Conservation (phyloP, 2,113 vertebrate species). For the Labeo catla region DNA sequence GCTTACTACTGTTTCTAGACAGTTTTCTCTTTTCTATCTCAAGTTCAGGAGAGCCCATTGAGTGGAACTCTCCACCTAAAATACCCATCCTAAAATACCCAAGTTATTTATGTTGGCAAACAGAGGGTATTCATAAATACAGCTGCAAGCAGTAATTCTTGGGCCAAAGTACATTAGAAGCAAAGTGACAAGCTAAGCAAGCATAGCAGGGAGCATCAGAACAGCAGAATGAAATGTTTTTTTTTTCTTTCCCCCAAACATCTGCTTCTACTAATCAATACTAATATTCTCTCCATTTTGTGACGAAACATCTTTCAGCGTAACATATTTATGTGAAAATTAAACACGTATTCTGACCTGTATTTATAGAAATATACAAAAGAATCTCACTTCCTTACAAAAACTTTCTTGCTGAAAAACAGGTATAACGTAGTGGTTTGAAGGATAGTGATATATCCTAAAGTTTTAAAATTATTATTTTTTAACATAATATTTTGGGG, state of each 20-base stretch:
- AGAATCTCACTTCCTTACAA: no score
- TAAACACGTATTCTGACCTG: background rate
- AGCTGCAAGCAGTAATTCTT: background rate
- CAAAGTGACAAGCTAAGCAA: no score
- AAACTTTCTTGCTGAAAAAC: no score
- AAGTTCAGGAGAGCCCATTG: background rate
- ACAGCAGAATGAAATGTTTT: background rate
- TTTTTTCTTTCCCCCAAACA: background rate
- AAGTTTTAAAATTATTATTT: no score
- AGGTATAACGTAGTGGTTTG: background rate
- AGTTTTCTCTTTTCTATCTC: no score
- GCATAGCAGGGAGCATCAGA: background rate
- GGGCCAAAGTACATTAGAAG: background rate
- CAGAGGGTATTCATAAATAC: no score
- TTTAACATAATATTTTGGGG: background rate
- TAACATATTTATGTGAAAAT: background rate
- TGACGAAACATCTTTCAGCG: no score
- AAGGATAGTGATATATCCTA: background rate
- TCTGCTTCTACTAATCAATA: background rate
- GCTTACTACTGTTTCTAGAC: background rate
- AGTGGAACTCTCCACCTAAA: background rate
- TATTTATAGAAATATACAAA: no score
- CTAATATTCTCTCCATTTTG: background rate
- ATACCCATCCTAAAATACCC: background rate
- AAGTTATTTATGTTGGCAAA: background rate